Evolutionary conservation across 2,888 invertebrate genomes (phyloP).

Genomic region (Leptinotarsa peninsularis): DNA sequence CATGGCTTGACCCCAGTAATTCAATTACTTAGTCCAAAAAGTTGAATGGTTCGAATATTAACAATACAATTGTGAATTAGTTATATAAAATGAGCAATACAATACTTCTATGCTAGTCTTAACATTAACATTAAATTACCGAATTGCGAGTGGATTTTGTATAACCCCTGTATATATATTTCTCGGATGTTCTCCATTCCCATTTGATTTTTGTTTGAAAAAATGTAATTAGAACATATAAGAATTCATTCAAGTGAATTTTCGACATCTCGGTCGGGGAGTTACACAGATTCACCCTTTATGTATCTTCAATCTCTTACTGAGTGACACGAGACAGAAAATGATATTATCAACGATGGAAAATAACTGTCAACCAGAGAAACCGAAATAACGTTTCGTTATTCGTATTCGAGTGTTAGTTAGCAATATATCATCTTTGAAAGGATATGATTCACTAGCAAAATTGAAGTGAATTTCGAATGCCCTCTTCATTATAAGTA

Average conservation of each 20-base stretch:
- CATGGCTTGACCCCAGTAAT: no score
- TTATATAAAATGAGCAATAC: slow-evolving; percentile 6
- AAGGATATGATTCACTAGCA: no score
- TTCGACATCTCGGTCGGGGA: neutral
- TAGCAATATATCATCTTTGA: no score
- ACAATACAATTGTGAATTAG: neutral
- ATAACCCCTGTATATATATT: neutral
- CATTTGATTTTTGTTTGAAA: neutral
- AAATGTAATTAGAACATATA: no score
- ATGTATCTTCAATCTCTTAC: neutral
- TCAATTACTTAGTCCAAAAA: neutral
- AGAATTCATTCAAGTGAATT: no score
- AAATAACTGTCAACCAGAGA: no score
- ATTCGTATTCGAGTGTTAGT: no score
- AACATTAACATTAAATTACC: neutral
- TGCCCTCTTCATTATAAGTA: no score
- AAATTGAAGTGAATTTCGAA: no score
- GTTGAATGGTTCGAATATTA: neutral
- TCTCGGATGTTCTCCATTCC: neutral
- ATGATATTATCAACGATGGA: neutral
- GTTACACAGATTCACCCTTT: neutral
- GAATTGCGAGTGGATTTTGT: neutral
- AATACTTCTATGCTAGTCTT: slow-evolving; percentile 1
- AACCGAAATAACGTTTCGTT: neutral
- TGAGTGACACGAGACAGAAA: neutral